Evolutionary conservation across 2,888 invertebrate species (phyloP).

Genomic region (Micoletzkya japonica): DNA sequence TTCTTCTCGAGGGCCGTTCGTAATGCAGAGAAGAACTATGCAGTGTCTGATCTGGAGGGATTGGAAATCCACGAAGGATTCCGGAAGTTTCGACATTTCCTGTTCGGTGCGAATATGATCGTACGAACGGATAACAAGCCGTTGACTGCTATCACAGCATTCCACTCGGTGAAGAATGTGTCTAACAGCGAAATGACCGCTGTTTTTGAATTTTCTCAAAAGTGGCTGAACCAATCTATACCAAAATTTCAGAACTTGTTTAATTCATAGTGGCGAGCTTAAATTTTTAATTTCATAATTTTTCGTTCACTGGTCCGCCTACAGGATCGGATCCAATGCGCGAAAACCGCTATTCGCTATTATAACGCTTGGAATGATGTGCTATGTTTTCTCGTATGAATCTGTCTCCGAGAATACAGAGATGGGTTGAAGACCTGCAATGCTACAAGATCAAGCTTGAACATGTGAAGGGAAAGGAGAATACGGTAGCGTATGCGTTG

Average conservation of each 20-base stretch:
- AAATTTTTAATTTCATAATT: too few species aligned
- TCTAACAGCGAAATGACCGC: too few species aligned
- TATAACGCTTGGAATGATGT: too few species aligned
- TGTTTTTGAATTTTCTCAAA: too few species aligned
- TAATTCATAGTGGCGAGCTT: too few species aligned
- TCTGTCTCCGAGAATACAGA: not conserved
- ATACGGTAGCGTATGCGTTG: slow-evolving; percentile 11
- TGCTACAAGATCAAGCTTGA: not conserved
- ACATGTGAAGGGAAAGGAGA: not conserved
- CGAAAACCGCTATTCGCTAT: too few species aligned
- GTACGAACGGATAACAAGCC: not conserved
- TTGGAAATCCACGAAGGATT: not conserved
- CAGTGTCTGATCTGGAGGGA: not conserved
- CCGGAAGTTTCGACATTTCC: not conserved
- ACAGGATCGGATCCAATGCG: too few species aligned
- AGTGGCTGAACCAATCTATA: too few species aligned
- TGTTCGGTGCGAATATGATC: not conserved
- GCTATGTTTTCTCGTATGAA: not conserved
- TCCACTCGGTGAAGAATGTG: too few species aligned
- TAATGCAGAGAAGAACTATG: not conserved
- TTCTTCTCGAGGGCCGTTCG: not conserved
- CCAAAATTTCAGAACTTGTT: too few species aligned
- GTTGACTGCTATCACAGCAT: too few species aligned
- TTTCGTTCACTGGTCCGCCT: too few species aligned
- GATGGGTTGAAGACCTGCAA: slow-evolving; percentile 5